phyloP scores from a whole-genome alignment of 2,113 vertebrate species.

The Condylura cristata region DNA sequence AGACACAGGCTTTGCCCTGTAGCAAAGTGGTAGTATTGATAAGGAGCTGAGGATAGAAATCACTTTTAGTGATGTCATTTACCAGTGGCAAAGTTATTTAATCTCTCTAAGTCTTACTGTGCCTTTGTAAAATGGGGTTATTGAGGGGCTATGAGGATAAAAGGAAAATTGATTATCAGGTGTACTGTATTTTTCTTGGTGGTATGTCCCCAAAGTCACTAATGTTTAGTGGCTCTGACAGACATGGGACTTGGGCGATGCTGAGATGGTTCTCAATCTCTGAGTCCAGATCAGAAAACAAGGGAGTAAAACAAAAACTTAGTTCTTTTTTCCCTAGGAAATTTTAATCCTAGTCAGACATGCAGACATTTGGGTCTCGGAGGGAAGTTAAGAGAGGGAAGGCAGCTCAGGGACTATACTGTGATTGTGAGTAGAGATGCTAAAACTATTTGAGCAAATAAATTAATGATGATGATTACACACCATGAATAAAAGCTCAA shows the following conservation, averaged over 20 bases:
- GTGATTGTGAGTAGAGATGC: neutral
- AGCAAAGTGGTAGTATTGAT: neutral
- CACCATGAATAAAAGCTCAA: neutral
- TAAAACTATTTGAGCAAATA: neutral
- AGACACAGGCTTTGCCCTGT: neutral
- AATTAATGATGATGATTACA: neutral
- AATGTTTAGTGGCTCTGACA: neutral
- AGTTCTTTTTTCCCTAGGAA: neutral
- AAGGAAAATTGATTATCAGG: neutral
- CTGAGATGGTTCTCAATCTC: neutral
- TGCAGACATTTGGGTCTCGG: neutral
- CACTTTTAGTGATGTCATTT: neutral
- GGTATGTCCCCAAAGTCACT: neutral
- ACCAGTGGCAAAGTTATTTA: neutral
- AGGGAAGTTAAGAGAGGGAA: neutral
- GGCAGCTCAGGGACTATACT: neutral
- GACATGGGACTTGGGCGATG: neutral
- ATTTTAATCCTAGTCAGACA: neutral
- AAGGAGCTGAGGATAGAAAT: neutral
- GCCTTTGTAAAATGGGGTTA: neutral
- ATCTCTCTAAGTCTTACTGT: neutral
- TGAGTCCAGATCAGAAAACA: neutral
- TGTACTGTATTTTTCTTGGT: accelerated
- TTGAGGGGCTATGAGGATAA: neutral
- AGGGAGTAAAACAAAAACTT: neutral